A percentile compares a stretch with the other conserved stretches of the same genome.
phyloP scores from a whole-genome alignment of 2,888 invertebrate species.

The Erannis defoliaria region DNA sequence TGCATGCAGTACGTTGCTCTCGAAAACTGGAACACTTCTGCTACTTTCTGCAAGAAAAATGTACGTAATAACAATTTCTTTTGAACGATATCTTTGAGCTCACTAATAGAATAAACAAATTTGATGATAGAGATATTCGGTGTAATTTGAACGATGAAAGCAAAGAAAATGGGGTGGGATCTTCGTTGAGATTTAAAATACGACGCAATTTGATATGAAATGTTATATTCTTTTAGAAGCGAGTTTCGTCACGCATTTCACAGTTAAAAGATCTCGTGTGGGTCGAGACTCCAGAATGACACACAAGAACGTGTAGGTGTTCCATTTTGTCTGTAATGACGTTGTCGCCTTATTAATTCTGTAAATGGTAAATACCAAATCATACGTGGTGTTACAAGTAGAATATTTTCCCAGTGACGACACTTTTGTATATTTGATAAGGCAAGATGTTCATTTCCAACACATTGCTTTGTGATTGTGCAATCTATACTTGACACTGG shows the following conservation, averaged over 20 bases:
- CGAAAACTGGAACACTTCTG: slow-evolving; percentile 57
- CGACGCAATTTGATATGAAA: slow-evolving; percentile 14
- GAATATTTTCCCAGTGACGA: neutral
- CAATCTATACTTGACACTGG: slow-evolving; percentile 11
- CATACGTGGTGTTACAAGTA: neutral
- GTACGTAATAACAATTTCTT: slow-evolving; percentile 26
- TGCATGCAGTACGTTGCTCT: slow-evolving; percentile 78
- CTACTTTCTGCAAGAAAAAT: slow-evolving; percentile 33
- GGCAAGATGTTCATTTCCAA: neutral
- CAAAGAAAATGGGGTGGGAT: slow-evolving; percentile 11
- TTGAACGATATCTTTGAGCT: slow-evolving; percentile 9
- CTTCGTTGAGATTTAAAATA: slow-evolving; percentile 9
- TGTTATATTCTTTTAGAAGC: slow-evolving; percentile 7
- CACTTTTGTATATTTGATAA: neutral
- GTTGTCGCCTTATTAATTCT: neutral
- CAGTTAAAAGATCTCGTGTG: slow-evolving; percentile 20
- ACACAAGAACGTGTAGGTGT: slow-evolving; percentile 15
- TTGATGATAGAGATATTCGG: neutral
- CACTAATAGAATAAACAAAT: slow-evolving; percentile 13
- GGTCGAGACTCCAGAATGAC: slow-evolving; percentile 11
- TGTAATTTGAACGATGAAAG: slow-evolving; percentile 14
- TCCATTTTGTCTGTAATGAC: neutral
- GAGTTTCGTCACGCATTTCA: slow-evolving; percentile 24
- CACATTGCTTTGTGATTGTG: neutral
- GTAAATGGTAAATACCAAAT: neutral